Percentiles rank a stretch among this genome's conserved stretches.
Evolutionary conservation across 2,797 vertebrate species (phyloP).

Genomic region (Anguilla megastoma): DNA sequence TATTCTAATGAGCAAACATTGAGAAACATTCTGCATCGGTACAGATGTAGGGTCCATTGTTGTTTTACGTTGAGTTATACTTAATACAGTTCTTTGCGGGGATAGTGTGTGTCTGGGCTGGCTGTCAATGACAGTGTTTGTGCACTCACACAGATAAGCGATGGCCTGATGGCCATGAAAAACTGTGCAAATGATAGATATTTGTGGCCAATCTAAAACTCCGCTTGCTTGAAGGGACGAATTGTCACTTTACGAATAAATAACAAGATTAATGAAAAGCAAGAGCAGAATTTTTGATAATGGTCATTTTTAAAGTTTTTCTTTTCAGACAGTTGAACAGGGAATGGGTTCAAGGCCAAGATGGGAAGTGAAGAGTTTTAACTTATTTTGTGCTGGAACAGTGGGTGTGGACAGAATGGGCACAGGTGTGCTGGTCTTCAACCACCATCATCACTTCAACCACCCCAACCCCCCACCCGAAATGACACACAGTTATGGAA

Average conservation of each 20-base stretch:
- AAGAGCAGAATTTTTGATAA: background rate
- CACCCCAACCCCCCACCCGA: background rate
- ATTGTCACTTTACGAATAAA: background rate
- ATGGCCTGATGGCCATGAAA: background rate
- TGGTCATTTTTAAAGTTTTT: background rate
- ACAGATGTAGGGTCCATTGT: background rate
- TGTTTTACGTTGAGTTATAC: background rate
- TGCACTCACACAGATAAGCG: background rate
- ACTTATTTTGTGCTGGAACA: background rate
- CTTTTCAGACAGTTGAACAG: background rate
- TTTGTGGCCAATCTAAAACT: background rate
- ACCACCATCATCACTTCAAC: background rate
- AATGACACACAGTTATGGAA: constrained; percentile 14
- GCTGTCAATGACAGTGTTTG: background rate
- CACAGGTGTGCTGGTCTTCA: background rate
- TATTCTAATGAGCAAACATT: background rate
- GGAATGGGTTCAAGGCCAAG: background rate
- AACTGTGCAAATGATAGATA: background rate
- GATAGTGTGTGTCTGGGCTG: too few species aligned
- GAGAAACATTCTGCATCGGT: background rate
- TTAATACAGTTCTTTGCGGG: too few species aligned
- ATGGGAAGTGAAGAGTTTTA: background rate
- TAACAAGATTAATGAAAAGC: constrained; percentile 1
- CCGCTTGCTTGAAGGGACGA: background rate
- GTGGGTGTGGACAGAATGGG: background rate